Conservation (phyloP, 2,113 vertebrate species). For the Cyanocitta stelleri region DNA sequence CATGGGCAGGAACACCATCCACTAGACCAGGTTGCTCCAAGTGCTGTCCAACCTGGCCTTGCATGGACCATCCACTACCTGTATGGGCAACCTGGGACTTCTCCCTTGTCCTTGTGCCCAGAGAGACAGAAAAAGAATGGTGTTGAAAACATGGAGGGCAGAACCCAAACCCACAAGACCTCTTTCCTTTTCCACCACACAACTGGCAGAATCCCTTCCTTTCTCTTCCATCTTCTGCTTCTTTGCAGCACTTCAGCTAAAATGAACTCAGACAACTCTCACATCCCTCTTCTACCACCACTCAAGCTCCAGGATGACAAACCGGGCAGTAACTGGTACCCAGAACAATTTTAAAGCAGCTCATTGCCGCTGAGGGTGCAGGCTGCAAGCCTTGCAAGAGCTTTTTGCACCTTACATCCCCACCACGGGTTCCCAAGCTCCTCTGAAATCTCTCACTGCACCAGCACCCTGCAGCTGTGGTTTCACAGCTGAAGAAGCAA, state of each 20-base stretch:
- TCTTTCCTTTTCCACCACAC: background rate
- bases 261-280: background rate
- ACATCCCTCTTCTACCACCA: background rate
- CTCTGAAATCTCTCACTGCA: background rate
- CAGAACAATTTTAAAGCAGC: background rate
- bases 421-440: background rate
- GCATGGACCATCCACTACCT: background rate
- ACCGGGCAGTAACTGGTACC: accelerated
- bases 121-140: background rate
- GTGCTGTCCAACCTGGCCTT: background rate
- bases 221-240: background rate
- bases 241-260: background rate
- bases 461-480: background rate
- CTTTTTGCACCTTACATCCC: background rate
- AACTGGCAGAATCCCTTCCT: background rate
- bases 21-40: background rate
- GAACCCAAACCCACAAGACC: background rate
- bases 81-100: background rate
- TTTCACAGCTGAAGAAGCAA: background rate
- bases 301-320: background rate
- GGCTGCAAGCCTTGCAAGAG: background rate
- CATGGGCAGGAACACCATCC: background rate
- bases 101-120: background rate
- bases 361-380: background rate
- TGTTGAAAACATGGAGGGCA: background rate